A percentile compares a stretch with the other conserved stretches of the same genome.
Conservation (phyloP, 1,140 invertebrate species). For the Drosophila asahinai region DNA sequence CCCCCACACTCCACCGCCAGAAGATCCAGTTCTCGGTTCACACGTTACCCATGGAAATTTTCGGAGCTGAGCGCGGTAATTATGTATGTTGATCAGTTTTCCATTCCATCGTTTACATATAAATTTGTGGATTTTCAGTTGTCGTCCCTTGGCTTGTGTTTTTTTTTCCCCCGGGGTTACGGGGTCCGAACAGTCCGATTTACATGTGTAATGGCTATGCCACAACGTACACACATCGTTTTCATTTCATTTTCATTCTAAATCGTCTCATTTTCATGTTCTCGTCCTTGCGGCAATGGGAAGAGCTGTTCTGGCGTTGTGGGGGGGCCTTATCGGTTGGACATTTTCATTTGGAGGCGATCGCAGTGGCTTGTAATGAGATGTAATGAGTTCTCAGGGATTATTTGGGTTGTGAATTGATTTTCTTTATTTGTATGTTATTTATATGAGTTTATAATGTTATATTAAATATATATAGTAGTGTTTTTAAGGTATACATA, state of each 20-base stretch:
- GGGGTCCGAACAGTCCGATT: conserved; percentile 22
- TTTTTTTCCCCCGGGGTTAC: conserved; percentile 3
- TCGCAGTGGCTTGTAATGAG: conserved; percentile 4
- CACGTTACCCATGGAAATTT: conserved; percentile 69
- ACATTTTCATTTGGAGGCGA: conserved; percentile 6
- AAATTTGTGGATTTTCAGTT: conserved; percentile 58
- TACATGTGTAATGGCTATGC: conserved; percentile 42
- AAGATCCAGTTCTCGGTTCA: conserved; percentile 51
- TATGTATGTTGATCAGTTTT: conserved; percentile 68
- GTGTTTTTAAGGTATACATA: no score
- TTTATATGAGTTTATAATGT: background rate
- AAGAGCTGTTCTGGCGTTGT: conserved; percentile 5
- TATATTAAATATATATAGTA: background rate
- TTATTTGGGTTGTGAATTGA: background rate
- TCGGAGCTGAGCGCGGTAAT: conserved; percentile 31
- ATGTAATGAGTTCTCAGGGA: background rate
- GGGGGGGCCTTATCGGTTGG: conserved; percentile 3
- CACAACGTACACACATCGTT: conserved; percentile 35
- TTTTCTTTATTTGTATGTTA: background rate
- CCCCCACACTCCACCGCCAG: conserved; percentile 8
- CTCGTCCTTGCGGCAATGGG: conserved; percentile 27
- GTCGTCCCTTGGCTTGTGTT: conserved; percentile 16
- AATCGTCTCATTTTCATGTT: conserved; percentile 3
- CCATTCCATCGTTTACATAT: conserved; percentile 63
- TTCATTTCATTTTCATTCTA: conserved; percentile 14